Evolutionary conservation across 2,797 vertebrate species (phyloP).

Genomic region (Ceryle rudis): DNA sequence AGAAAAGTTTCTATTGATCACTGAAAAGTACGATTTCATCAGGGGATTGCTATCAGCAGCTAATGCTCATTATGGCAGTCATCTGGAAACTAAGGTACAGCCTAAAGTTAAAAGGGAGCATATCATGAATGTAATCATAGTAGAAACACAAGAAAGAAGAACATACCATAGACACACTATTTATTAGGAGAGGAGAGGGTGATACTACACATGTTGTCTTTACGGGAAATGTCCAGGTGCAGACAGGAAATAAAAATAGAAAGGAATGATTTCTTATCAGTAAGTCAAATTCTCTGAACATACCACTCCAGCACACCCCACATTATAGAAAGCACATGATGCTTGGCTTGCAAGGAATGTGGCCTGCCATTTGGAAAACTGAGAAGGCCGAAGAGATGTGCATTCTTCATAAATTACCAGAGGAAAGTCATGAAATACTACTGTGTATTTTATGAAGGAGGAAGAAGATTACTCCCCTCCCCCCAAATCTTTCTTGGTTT

Average conservation of each 20-base stretch:
- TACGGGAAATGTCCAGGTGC: background rate
- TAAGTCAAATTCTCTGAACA: background rate
- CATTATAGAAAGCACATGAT: conserved; percentile 22
- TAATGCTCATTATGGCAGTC: background rate
- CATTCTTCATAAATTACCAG: background rate
- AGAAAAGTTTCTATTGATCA: background rate
- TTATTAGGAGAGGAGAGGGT: background rate
- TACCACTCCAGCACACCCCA: background rate
- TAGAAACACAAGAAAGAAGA: background rate
- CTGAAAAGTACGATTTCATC: background rate
- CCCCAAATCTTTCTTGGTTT: rapidly evolving
- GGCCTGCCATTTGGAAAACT: background rate
- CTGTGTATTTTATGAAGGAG: background rate
- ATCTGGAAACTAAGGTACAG: background rate
- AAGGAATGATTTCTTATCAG: conserved; percentile 62
- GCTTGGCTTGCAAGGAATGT: conserved; percentile 29
- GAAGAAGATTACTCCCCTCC: background rate
- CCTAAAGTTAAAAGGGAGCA: background rate
- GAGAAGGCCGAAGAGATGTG: background rate
- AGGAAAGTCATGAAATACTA: background rate
- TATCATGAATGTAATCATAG: background rate
- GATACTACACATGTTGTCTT: background rate
- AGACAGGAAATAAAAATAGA: conserved; percentile 58
- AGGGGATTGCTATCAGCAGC: background rate
- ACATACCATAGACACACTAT: background rate